phyloP scores from a whole-genome alignment of 2,888 invertebrate species.

The Ormyrus nitidulus region DNA sequence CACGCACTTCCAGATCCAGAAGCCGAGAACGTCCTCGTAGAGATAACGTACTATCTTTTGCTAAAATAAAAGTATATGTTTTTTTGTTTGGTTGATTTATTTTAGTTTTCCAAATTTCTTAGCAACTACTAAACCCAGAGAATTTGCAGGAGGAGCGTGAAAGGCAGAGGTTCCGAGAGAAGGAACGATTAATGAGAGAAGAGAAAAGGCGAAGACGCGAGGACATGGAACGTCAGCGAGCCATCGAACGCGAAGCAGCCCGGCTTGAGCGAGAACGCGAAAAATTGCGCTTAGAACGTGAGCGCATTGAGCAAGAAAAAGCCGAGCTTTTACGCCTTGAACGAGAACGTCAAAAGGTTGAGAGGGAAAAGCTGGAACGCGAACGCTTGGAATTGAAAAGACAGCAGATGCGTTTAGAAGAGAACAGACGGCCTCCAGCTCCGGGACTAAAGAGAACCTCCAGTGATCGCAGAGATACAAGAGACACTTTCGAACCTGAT shows the following conservation, averaged over 20 bases:
- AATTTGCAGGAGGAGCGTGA: slow-evolving; percentile 83
- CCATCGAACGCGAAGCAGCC: slow-evolving; percentile 89
- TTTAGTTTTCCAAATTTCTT: slow-evolving; percentile 3
- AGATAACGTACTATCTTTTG: slow-evolving; percentile 85
- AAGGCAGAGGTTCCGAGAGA: slow-evolving; percentile 84
- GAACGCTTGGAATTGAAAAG: slow-evolving; percentile 90
- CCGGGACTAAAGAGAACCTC: slow-evolving; percentile 70
- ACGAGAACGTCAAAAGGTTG: slow-evolving; percentile 87
- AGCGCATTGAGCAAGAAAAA: slow-evolving; percentile 91
- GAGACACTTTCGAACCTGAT: slow-evolving; percentile 72
- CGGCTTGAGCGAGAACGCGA: slow-evolving; percentile 89
- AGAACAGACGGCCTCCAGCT: slow-evolving; percentile 66
- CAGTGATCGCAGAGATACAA: slow-evolving; percentile 70
- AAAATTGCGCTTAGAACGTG: slow-evolving; percentile 88
- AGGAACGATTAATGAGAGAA: slow-evolving; percentile 86
- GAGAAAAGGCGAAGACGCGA: slow-evolving; percentile 88
- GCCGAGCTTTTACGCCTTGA: slow-evolving; percentile 89
- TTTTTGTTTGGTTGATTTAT: slow-evolving; percentile 44
- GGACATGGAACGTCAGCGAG: slow-evolving; percentile 86
- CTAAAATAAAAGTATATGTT: slow-evolving; percentile 83
- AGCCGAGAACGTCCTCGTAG: slow-evolving; percentile 77
- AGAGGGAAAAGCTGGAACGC: slow-evolving; percentile 84
- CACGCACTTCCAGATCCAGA: slow-evolving; percentile 64
- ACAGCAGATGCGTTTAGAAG: slow-evolving; percentile 80
- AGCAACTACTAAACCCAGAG: neutral